Evolutionary conservation across 2,113 vertebrate genomes (phyloP).

Genomic region (Misgurnus mizolepis): DNA sequence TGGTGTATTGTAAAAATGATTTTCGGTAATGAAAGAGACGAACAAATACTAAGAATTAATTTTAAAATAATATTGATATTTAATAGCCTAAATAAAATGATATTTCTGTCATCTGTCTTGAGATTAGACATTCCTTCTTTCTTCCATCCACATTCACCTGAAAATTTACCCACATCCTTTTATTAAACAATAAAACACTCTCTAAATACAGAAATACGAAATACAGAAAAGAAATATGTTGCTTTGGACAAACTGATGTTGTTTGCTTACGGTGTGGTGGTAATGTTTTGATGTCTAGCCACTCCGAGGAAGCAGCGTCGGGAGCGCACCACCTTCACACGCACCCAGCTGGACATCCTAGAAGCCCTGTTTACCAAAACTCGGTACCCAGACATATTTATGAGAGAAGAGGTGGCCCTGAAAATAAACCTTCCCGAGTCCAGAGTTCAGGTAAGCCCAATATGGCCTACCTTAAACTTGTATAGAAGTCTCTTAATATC

Average conservation of each 20-base stretch:
- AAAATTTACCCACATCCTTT: not conserved
- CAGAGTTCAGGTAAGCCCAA: slow-evolving; percentile 55
- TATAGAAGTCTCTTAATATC: too few relatives aligned
- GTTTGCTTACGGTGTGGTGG: not conserved
- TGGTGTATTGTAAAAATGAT: too few relatives aligned
- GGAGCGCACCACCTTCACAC: slow-evolving; percentile 83
- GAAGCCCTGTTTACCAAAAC: slow-evolving; percentile 85
- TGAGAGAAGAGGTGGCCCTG: slow-evolving; percentile 85
- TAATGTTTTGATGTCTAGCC: slow-evolving; percentile 58
- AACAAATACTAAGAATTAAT: too few relatives aligned
- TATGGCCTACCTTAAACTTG: not conserved
- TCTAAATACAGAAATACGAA: too few relatives aligned
- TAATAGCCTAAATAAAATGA: too few relatives aligned
- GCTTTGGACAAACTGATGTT: not conserved
- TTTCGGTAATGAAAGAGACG: too few relatives aligned
- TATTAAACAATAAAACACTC: not conserved
- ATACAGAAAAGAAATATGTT: not conserved
- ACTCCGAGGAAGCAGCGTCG: slow-evolving; percentile 82
- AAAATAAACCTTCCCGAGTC: slow-evolving; percentile 87
- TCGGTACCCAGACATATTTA: slow-evolving; percentile 87
- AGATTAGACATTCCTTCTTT: too few relatives aligned
- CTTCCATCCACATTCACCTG: not conserved
- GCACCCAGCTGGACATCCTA: slow-evolving; percentile 83
- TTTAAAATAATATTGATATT: too few relatives aligned
- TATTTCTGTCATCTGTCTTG: too few relatives aligned